phyloP scores from a whole-genome alignment of 2,888 invertebrate genomes.

The Tridacna crocea region DNA sequence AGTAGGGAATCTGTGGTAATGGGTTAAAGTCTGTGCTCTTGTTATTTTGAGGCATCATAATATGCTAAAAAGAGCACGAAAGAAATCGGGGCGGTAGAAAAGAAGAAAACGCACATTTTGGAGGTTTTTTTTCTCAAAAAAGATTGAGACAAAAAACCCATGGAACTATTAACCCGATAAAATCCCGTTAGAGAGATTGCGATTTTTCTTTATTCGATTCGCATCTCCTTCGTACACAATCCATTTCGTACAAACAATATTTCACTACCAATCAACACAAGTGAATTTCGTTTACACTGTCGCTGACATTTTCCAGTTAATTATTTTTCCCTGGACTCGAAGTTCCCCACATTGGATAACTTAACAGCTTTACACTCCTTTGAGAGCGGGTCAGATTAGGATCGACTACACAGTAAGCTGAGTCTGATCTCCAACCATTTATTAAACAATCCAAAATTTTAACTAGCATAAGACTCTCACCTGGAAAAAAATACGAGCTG shows the following conservation, averaged over 20 bases:
- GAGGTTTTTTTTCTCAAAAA: not conserved
- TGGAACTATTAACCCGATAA: not conserved
- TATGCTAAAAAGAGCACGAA: not conserved
- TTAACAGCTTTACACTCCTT: too few relatives aligned
- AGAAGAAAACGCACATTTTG: not conserved
- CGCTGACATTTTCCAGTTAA: not conserved
- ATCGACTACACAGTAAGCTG: too few relatives aligned
- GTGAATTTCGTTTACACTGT: not conserved
- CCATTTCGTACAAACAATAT: conserved; percentile 13
- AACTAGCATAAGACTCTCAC: too few relatives aligned
- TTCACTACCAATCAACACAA: conserved; percentile 16
- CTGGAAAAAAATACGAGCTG: too few relatives aligned
- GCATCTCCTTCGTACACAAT: not conserved
- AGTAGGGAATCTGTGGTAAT: too few relatives aligned
- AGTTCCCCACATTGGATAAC: too few relatives aligned
- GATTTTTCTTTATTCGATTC: conserved; percentile 14
- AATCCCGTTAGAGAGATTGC: conserved; percentile 7
- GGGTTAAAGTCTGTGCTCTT: too few relatives aligned
- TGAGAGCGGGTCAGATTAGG: too few relatives aligned
- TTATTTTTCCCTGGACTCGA: not conserved
- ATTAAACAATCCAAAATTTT: too few relatives aligned
- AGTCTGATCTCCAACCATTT: too few relatives aligned
- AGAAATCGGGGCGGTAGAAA: not conserved
- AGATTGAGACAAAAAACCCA: not conserved
- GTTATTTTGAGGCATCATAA: not conserved